Evolutionary conservation across 2,113 vertebrate genomes (phyloP).

Genomic region (Chrysochloris asiatica): DNA sequence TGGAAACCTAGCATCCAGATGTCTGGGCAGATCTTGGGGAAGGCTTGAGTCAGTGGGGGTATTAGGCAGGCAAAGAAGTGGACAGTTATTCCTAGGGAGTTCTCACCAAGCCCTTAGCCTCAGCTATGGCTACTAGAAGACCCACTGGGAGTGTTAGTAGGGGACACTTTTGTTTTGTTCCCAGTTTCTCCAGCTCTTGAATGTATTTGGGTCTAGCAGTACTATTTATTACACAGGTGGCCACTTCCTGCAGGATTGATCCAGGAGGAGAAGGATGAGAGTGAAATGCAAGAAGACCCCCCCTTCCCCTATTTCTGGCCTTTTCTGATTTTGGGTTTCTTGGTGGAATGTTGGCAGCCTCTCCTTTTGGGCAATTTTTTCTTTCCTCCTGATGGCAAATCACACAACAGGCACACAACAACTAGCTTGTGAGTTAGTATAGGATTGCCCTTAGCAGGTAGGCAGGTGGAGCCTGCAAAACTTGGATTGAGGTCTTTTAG

Average conservation of each 20-base stretch:
- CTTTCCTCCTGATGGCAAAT: slow-evolving; percentile 61
- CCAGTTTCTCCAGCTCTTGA: rapidly evolving
- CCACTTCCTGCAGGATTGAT: not conserved
- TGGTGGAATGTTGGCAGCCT: slow-evolving; percentile 70
- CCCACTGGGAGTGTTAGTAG: no score
- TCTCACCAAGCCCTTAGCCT: rapidly evolving
- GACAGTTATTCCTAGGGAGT: not conserved
- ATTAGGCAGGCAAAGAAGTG: not conserved
- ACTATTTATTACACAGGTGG: rapidly evolving
- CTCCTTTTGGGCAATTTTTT: slow-evolving; percentile 53
- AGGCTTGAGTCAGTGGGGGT: not conserved
- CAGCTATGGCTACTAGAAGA: not conserved
- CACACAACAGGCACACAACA: no score
- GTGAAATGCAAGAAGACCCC: not conserved
- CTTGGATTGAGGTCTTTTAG: not conserved
- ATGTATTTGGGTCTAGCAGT: no score
- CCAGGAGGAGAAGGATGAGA: not conserved
- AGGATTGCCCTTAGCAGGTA: not conserved
- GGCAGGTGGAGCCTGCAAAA: no score
- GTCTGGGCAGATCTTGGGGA: not conserved
- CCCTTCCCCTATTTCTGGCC: not conserved
- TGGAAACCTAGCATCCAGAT: not conserved
- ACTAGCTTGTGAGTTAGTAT: slow-evolving; percentile 33
- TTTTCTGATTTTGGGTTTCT: slow-evolving; percentile 47
- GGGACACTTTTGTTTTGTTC: not conserved